Conservation (phyloP, 2,797 vertebrate species). For the Bovichtus diacanthus region DNA sequence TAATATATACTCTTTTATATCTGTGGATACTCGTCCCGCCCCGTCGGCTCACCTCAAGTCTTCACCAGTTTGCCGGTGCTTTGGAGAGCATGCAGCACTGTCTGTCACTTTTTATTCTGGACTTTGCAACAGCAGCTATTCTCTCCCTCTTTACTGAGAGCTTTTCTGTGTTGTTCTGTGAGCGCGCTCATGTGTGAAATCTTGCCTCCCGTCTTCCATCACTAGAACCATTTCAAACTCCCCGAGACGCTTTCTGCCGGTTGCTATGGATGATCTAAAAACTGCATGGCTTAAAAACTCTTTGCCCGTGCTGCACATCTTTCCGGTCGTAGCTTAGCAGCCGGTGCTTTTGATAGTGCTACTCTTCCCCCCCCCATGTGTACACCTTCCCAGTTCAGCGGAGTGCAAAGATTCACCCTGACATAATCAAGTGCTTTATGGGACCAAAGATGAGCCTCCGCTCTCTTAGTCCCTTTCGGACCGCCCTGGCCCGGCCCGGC, state of each 20-base stretch:
- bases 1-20: slow-evolving; percentile 18
- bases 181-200: slow-evolving; percentile 46
- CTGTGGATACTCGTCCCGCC: slow-evolving; percentile 25
- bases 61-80: slow-evolving; percentile 66
- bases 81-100: slow-evolving; percentile 66
- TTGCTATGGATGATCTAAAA: slow-evolving; percentile 79
- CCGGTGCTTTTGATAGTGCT: slow-evolving; percentile 66
- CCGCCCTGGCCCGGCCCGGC: slow-evolving; percentile 15
- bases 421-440: slow-evolving; percentile 81
- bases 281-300: slow-evolving; percentile 76
- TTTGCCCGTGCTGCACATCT: slow-evolving; percentile 70
- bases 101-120: slow-evolving; percentile 60
- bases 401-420: slow-evolving; percentile 65
- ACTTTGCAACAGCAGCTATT: slow-evolving; percentile 68
- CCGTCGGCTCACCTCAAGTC: slow-evolving; percentile 37
- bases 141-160: slow-evolving; percentile 55
- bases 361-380: slow-evolving; percentile 17
- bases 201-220: slow-evolving; percentile 57
- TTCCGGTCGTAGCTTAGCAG: slow-evolving; percentile 79
- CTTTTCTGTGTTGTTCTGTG: slow-evolving; percentile 44
- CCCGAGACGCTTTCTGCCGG: slow-evolving; percentile 62
- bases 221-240: slow-evolving; percentile 29
- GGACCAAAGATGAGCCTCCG: slow-evolving; percentile 80
- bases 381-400: slow-evolving; percentile 37
- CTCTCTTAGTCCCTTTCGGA: slow-evolving; percentile 46